Base-by-base conservation (phyloP, 2,113 vertebrate species). In the Columba livia region DNA sequence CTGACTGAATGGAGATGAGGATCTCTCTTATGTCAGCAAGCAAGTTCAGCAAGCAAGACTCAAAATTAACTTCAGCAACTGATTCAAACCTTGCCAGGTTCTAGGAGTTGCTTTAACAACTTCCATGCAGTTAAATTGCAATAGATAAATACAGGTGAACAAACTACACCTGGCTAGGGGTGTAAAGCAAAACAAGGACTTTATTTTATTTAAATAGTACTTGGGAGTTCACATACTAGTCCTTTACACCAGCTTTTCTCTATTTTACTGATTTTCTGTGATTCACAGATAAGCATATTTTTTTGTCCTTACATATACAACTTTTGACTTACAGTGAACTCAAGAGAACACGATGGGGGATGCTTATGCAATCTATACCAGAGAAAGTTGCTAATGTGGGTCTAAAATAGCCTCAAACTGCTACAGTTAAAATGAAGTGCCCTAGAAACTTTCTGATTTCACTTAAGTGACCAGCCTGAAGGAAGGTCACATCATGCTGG, bases 391-490 rank as follows among this genome's bases (percentile, higher is more conserved):
- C 10, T 93, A 71, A 64, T 70, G 6, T 20, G 14, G 44, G 44
- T 71, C 79, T 85, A 64, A 91, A 94, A 95, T 40, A 92, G 64
- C 88, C 72, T 88, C 60, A 62, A 83, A 84, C 48, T 67, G 12
- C 32, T 31, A 25, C 28, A 58, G 75, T 67, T 79, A 51, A 90
- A 80, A 78, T 53, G 28, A 91, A 90, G 23, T 62, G 88, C 19
- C 74, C 85, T 85, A 95, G 79, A 93, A 96, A 88, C 67, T 91
- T 94, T 34, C 60, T 72, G 69, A 91, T 79, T 92, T 91, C 94
- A 72, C 48, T 96, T 95, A 90, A 94, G 79, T 75, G 72, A 74
- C 91, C 85, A 95, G 94, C 90, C 96, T 88, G 88, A 92, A 95
- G 85, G 88, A 94, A 96, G 85, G 93, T 96, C 96, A 96, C 57